These are phyloP conservation scores for Drosophila gunungcola DNA, from an alignment of 1,140 invertebrate species.

Conservation along the genomic window DNA sequence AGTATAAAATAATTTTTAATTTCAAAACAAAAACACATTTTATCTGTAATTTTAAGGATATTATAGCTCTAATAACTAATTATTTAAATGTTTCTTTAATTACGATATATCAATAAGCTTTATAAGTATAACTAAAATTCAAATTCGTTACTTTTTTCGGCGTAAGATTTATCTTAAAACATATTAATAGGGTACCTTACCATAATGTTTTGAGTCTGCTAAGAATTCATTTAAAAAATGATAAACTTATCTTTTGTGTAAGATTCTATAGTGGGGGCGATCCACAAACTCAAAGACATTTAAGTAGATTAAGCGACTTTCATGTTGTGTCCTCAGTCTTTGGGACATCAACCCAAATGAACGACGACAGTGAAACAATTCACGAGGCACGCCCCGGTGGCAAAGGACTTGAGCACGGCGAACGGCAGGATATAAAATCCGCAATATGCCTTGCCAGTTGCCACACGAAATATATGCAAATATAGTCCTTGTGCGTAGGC, in stretches of 20 bases:
- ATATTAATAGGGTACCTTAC: too few relatives aligned
- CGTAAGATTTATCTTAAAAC: too few relatives aligned
- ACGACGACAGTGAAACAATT: constrained; percentile 81
- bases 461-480: constrained; percentile 76
- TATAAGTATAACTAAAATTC: too few relatives aligned
- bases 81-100: too few relatives aligned
- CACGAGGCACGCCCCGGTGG: constrained; percentile 73
- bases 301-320: constrained; percentile 83
- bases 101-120: too few relatives aligned
- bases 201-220: too few relatives aligned
- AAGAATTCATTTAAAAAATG: background rate
- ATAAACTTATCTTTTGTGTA: constrained; percentile 7
- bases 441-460: constrained; percentile 69
- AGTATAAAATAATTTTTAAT: too few relatives aligned
- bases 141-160: too few relatives aligned
- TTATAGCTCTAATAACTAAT: too few relatives aligned
- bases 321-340: constrained; percentile 65
- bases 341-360: constrained; percentile 74
- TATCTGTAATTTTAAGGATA: too few relatives aligned
- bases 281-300: constrained; percentile 75
- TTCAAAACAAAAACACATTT: too few relatives aligned
- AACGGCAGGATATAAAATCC: constrained; percentile 57
- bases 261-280: constrained; percentile 10
- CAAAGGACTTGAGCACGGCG: constrained; percentile 70
- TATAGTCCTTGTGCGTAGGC: constrained; percentile 52